Base-by-base conservation (phyloP, 2,888 invertebrate species). In the Tetramorium bicarinatum region DNA sequence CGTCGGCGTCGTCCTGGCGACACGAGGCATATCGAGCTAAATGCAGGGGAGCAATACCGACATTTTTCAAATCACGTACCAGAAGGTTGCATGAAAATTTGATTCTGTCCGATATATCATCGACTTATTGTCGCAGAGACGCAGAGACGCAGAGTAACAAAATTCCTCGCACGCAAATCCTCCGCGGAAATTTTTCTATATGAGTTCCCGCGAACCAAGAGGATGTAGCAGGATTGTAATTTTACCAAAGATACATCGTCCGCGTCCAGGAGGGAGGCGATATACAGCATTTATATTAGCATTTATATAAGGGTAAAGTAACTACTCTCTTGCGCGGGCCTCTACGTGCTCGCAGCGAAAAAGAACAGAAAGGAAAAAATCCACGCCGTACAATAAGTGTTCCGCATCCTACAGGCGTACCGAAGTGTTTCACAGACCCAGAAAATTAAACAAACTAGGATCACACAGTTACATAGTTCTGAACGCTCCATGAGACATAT, bases 261-360 rank as follows among this genome's bases (percentile, higher is more conserved):
- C 67, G 47, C 64, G 38, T 64, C 75, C 72, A 38, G 44, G 18
- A 38, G 56, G 18, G 47, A 52, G 52, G 44, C 76, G 56, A 61
- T 71, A 69, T 66, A 82, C 64, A 47, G 29, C 67, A 67, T 81
- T 81, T 81, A 64, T 75, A 66, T 72, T 74, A 83, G 74, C 76
- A 56, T 83, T 87, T 76, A 56, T 29, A 71, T 49, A 34, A 66
- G 85, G 74, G 64, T 80, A 66, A 61, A 66, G 29, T 79, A 64
- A 79, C 61, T 61, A 76, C 34, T 8, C 66, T 79, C 13, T 52
- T 62, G 29, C 54, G 8, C 54, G 18, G n/a, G 54, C 47, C 66
- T 54, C 54, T 61, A 64, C 71, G 34, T 62, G 81, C 74, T 52
- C 38, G 76, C n/a, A 49, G 62, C 52, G 41, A 76, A 34, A 82